Evolutionary conservation across 2,888 invertebrate genomes (phyloP).

Genomic region (Sycophila texana): DNA sequence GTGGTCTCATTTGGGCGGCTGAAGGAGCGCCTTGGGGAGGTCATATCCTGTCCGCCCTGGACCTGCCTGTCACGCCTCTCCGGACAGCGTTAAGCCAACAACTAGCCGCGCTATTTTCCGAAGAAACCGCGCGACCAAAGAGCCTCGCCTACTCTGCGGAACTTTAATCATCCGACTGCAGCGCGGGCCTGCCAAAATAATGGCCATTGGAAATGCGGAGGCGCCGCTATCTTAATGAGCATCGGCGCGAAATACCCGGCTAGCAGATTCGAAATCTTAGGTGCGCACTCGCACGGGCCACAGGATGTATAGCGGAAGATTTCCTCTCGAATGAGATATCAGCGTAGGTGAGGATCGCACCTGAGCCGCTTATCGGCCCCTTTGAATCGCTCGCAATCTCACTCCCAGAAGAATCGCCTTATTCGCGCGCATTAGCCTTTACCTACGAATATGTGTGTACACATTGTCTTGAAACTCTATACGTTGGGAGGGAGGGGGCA

Average conservation of each 20-base stretch:
- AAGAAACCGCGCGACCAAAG: slow-evolving; percentile 67
- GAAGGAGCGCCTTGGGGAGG: slow-evolving; percentile 58
- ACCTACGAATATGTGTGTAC: not conserved
- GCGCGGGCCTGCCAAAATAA: not conserved
- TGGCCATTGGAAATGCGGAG: not conserved
- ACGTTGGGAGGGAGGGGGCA: slow-evolving; percentile 44
- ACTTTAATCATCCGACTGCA: slow-evolving; percentile 30
- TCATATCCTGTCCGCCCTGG: slow-evolving; percentile 74
- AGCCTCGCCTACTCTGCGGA: slow-evolving; percentile 9
- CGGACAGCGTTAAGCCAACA: slow-evolving; percentile 53
- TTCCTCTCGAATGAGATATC: slow-evolving; percentile 52
- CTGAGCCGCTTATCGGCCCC: slow-evolving; percentile 57
- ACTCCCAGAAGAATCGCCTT: slow-evolving; percentile 57
- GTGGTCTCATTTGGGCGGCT: slow-evolving; percentile 73
- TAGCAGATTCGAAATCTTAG: slow-evolving; percentile 31
- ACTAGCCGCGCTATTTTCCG: slow-evolving; percentile 68
- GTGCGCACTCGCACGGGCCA: slow-evolving; percentile 14
- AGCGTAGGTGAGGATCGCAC: slow-evolving; percentile 54
- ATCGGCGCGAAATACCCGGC: slow-evolving; percentile 35
- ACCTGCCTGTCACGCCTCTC: slow-evolving; percentile 53
- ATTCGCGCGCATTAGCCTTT: slow-evolving; percentile 41
- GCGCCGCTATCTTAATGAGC: slow-evolving; percentile 45
- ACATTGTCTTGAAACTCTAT: slow-evolving; percentile 53
- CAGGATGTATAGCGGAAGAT: slow-evolving; percentile 37
- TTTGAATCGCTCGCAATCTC: slow-evolving; percentile 58